These are phyloP conservation scores for Helogale parvula DNA, from an alignment of 2,113 vertebrate genomes.

Conservation along the genomic window DNA sequence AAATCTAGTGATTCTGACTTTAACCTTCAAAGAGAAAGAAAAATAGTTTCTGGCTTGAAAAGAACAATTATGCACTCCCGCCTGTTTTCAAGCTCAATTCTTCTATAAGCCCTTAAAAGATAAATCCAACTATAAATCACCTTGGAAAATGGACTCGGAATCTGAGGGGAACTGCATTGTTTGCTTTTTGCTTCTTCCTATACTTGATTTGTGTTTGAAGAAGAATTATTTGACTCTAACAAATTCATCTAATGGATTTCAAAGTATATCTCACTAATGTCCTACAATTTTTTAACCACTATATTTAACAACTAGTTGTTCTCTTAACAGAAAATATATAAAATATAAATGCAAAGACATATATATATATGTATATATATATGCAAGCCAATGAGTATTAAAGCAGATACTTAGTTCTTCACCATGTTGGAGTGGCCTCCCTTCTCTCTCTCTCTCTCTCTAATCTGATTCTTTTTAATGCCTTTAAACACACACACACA, in stretches of 20 bases:
- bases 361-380: neutral
- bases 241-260: conserved; percentile 39
- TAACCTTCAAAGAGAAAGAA: conserved; percentile 76
- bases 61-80: conserved; percentile 68
- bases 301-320: conserved; percentile 5
- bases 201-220: conserved; percentile 57
- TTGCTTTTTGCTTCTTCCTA: conserved; percentile 56
- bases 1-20: conserved; percentile 66
- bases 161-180: conserved; percentile 11
- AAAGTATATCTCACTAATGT: conserved; percentile 4
- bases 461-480: neutral
- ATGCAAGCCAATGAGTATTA: neutral
- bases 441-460: neutral
- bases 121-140: conserved; percentile 66
- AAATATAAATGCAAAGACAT: neutral
- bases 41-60: conserved; percentile 41
- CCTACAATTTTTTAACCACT: neutral
- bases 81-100: conserved; percentile 63
- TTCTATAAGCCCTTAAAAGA: conserved; percentile 70
- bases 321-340: neutral
- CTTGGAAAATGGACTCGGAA: conserved; percentile 56
- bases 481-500: neutral
- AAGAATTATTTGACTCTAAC: neutral
- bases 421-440: neutral
- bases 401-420: neutral